These are phyloP conservation scores for Micropoecilia bifurca DNA, from an alignment of 2,797 vertebrate genomes.

Conservation along the genomic window DNA sequence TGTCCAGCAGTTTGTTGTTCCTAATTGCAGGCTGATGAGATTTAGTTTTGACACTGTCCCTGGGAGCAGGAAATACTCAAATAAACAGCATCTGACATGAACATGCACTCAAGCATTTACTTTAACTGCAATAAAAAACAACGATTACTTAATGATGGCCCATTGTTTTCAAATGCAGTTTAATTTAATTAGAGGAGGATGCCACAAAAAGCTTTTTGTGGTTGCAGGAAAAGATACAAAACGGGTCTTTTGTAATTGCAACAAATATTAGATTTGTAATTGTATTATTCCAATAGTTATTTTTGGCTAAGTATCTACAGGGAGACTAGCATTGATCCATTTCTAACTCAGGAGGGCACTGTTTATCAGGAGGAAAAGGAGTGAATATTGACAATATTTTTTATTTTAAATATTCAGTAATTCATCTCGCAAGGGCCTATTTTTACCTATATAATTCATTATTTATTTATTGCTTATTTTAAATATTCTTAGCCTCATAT, in stretches of 20 bases:
- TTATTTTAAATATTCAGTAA: background rate
- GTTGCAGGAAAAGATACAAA: background rate
- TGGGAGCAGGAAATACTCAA: constrained; percentile 25
- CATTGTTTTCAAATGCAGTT: background rate
- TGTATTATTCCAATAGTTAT: background rate
- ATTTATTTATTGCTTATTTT: background rate
- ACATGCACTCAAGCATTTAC: background rate
- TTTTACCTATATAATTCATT: background rate
- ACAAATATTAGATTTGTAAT: background rate
- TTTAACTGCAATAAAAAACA: background rate
- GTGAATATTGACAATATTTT: background rate
- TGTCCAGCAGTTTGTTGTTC: constrained; percentile 69
- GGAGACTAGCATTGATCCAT: constrained; percentile 26
- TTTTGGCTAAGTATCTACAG: background rate
- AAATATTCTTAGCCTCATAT: background rate
- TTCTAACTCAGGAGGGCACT: constrained; percentile 58
- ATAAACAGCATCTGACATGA: constrained; percentile 25
- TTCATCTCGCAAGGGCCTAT: background rate
- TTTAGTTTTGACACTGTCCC: constrained; percentile 64
- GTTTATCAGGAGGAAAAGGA: constrained; percentile 35
- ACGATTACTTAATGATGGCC: background rate
- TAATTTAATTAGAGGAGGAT: background rate
- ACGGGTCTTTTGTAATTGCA: background rate
- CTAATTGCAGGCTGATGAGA: constrained; percentile 80
- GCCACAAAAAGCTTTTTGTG: background rate